A percentile compares a stretch with the other conserved stretches of the same genome.
Evolutionary conservation across 2,888 invertebrate genomes (phyloP).

Genomic region (Protophormia terraenovae): DNA sequence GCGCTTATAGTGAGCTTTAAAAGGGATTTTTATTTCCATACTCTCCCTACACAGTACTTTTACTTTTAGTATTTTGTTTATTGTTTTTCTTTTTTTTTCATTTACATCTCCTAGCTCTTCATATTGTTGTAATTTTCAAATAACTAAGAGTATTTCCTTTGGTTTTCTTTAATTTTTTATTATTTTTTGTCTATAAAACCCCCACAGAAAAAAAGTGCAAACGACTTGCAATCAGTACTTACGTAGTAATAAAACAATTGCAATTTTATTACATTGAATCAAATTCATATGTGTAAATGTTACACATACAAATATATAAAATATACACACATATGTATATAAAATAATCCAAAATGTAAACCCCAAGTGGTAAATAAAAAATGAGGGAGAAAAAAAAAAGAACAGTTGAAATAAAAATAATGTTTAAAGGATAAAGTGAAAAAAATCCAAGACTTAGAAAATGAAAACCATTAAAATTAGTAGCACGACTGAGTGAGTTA

Average conservation of each 20-base stretch:
- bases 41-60: background rate
- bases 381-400: background rate
- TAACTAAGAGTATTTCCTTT: background rate
- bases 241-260: conserved; percentile 56
- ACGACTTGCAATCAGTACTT: conserved; percentile 48
- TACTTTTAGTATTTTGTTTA: background rate
- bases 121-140: conserved; percentile 4
- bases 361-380: background rate
- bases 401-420: background rate
- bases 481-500: background rate
- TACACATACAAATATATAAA: background rate
- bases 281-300: conserved; percentile 18
- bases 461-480: conserved; percentile 7
- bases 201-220: conserved; percentile 15
- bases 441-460: background rate
- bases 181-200: background rate
- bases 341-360: too few species aligned
- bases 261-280: conserved; percentile 39
- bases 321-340: background rate
- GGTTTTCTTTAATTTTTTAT: background rate
- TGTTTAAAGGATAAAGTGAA: background rate
- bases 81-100: background rate
- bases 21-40: conserved; percentile 17
- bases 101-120: background rate
- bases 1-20: conserved; percentile 32